A percentile compares a stretch with the other conserved stretches of the same genome.
Conservation (phyloP, 2,113 vertebrate genomes). For the Paradoxurus hermaphroditus region DNA sequence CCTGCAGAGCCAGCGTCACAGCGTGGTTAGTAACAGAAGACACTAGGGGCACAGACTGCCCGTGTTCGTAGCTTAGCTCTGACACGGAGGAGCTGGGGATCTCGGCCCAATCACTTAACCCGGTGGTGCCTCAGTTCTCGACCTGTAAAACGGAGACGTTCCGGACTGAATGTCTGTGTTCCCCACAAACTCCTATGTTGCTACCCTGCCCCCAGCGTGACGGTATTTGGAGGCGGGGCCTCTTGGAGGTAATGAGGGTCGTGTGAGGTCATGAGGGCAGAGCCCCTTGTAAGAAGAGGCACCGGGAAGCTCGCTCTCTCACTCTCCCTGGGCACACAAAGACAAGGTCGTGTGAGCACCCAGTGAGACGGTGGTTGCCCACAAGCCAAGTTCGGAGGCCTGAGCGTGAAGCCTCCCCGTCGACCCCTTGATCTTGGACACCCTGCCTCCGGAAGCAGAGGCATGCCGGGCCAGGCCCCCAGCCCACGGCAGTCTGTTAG, state of each 20-base stretch:
- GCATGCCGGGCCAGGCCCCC: no score
- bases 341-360: background rate
- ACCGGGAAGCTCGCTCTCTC: background rate
- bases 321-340: background rate
- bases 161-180: background rate
- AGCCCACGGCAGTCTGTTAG: background rate
- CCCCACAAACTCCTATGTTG: background rate
- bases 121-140: background rate
- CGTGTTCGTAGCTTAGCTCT: no score
- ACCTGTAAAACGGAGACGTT: background rate
- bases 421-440: background rate
- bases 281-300: background rate
- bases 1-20: background rate
- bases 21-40: fast-evolving
- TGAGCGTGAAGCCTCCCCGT: background rate
- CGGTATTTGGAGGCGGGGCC: background rate
- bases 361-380: background rate
- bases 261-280: background rate
- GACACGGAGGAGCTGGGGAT: background rate
- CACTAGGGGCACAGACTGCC: no score
- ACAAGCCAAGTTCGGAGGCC: background rate
- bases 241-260: background rate
- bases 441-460: background rate
- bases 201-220: background rate
- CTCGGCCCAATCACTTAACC: background rate